Evolutionary conservation across 2,888 invertebrate genomes (phyloP), one percentile per base, ranked within the genome.

Genomic region (Cataglyphis rosenhaueri): DNA sequence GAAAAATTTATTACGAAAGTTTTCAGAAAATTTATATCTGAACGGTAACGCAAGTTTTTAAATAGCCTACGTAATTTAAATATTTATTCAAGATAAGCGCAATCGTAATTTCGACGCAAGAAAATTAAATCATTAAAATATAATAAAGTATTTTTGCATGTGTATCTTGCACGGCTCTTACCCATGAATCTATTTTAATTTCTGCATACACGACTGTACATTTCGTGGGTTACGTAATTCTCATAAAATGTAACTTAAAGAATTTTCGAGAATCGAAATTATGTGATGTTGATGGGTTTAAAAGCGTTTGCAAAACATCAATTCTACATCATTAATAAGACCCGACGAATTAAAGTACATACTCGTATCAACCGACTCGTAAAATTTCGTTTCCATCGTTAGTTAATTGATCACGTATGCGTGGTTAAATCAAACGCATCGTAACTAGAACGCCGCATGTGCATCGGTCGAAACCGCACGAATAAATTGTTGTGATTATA

Each of bases 401-500:
- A 70, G 70, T 79, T 70, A 79, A 79, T 79, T 79, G 78, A 79
- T 79, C 70, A 79, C 70, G 78, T 79, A 79, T 79, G 44, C 70
- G 44, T 70, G 32, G n/a, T 41, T 59, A 59, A 79, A 79, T 79
- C 59, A 79, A 70, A 79, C 59, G 78, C 44, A 70, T 44, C 35
- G 70, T 59, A 70, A 78, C 78, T 70, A 70, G 78, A 32, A 59
- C 78, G 78, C 78, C 59, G 59, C 78, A 73, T 70, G 81, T 70
- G 81, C 89, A 65, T 71, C 75, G 82, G 9, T 29, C 44, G 75
- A 55, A 85, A 83, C 78, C 83, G 71, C 71, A 57, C 68, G 78
- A 87, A 88, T 89, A 89, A 87, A 89, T 89, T 82, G 83, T 81
- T 82, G 83, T 81, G 79, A 85, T 87, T 89, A 89, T 87, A 88